Conservation (phyloP, 2,888 invertebrate species). For the Andrena praecox region DNA sequence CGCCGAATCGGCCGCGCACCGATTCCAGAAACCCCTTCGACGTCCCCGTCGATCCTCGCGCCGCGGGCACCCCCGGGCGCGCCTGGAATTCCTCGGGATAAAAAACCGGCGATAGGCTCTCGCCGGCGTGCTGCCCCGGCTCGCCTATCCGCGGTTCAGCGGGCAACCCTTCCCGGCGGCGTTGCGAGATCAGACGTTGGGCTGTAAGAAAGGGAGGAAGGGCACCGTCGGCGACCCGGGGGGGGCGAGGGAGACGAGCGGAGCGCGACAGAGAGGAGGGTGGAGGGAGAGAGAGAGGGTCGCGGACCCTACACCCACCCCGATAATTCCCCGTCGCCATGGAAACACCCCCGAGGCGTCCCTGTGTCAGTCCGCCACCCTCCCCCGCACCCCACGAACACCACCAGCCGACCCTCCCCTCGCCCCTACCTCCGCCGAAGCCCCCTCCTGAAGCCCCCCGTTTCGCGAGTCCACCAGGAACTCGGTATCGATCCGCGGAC, state of each 20-base stretch:
- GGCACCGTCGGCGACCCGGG: not conserved
- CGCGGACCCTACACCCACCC: conserved; percentile 73
- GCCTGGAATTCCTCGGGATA: not conserved
- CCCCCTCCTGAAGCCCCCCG: conserved; percentile 69
- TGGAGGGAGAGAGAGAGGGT: conserved; percentile 40
- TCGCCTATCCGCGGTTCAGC: conserved; percentile 1
- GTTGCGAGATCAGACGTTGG: conserved; percentile 53
- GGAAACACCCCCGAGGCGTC: conserved; percentile 82
- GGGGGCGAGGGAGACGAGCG: conserved; percentile 4
- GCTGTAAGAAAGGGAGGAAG: conserved; percentile 10
- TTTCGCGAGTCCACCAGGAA: conserved; percentile 75
- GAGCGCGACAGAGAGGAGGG: not conserved
- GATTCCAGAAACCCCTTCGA: conserved; percentile 25
- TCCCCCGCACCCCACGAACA: conserved; percentile 74
- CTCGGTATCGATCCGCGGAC: conserved; percentile 78
- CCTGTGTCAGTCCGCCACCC: conserved; percentile 74
- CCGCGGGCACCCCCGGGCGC: not conserved
- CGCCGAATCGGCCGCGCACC: conserved; percentile 27
- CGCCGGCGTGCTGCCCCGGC: not conserved
- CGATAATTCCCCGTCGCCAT: conserved; percentile 79
- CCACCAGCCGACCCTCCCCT: conserved; percentile 40
- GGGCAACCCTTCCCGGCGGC: conserved; percentile 37
- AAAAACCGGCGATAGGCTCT: too few species aligned
- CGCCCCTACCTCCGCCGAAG: conserved; percentile 52
- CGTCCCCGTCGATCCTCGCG: not conserved